These are phyloP conservation scores for Diogma glabrata DNA, from an alignment of 2,888 invertebrate genomes.

Conservation along the genomic window DNA sequence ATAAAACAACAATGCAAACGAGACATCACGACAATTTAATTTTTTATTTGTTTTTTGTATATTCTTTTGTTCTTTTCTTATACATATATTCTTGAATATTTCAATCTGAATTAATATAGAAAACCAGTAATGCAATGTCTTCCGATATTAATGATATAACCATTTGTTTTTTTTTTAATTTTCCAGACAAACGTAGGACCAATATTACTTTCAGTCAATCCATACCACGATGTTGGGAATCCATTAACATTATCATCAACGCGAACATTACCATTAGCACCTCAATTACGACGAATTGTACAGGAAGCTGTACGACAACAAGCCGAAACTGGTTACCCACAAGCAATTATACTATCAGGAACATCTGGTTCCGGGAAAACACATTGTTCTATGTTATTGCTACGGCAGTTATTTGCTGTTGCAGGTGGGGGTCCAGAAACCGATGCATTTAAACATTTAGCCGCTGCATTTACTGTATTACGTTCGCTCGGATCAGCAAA, in stretches of 20 bases:
- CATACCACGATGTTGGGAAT: conserved; percentile 77
- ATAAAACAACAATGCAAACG: conserved; percentile 2
- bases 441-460: conserved; percentile 90
- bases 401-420: conserved; percentile 83
- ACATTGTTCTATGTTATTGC: conserved; percentile 78
- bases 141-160: no score
- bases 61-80: no score
- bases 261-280: conserved; percentile 56
- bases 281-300: conserved; percentile 79
- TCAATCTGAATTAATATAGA: no score
- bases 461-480: conserved; percentile 89
- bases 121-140: no score
- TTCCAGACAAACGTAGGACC: conserved; percentile 87
- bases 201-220: conserved; percentile 80
- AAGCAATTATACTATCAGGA: conserved; percentile 87
- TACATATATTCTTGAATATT: no score
- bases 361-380: conserved; percentile 90
- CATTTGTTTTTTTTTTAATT: neutral
- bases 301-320: conserved; percentile 88
- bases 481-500: conserved; percentile 84
- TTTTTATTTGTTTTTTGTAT: neutral
- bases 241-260: conserved; percentile 76
- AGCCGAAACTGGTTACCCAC: conserved; percentile 90
- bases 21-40: conserved; percentile 5
- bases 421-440: conserved; percentile 89